phyloP scores from a whole-genome alignment of 2,888 invertebrate genomes.

The Didymodactylos carnosus region DNA sequence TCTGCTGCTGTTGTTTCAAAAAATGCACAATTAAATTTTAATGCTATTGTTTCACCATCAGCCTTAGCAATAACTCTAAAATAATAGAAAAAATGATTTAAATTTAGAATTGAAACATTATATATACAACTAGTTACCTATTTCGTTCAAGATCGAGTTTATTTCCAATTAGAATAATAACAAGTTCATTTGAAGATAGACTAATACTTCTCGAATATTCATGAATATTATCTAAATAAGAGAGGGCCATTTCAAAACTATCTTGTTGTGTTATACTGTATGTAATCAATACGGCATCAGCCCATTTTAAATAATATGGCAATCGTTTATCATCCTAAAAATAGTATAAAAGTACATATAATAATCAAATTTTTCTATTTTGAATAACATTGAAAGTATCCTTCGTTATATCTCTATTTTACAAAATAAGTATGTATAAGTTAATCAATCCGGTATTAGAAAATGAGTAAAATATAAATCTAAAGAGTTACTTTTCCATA shows the following conservation, averaged over 20 bases:
- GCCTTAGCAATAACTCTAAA: background rate
- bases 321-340: constrained; percentile 31
- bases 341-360: background rate
- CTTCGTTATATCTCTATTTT: no score
- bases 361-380: background rate
- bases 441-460: no score
- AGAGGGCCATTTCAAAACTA: constrained; percentile 32
- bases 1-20: constrained; percentile 34
- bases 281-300: constrained; percentile 35
- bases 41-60: constrained; percentile 19
- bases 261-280: constrained; percentile 35
- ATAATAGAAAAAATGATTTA: background rate
- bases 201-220: background rate
- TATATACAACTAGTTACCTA: constrained; percentile 22
- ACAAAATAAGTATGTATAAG: no score
- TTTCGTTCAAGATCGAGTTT: constrained; percentile 37
- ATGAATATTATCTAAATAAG: constrained; percentile 26
- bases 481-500: constrained; percentile 37
- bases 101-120: background rate
- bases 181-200: background rate
- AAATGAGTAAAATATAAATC: no score
- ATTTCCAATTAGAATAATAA: constrained; percentile 34
- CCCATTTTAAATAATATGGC: constrained; percentile 35
- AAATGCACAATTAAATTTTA: constrained; percentile 27
- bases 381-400: no score